Evolutionary conservation across 2,113 vertebrate genomes (phyloP).

Genomic region (Phylloscopus whistleri): DNA sequence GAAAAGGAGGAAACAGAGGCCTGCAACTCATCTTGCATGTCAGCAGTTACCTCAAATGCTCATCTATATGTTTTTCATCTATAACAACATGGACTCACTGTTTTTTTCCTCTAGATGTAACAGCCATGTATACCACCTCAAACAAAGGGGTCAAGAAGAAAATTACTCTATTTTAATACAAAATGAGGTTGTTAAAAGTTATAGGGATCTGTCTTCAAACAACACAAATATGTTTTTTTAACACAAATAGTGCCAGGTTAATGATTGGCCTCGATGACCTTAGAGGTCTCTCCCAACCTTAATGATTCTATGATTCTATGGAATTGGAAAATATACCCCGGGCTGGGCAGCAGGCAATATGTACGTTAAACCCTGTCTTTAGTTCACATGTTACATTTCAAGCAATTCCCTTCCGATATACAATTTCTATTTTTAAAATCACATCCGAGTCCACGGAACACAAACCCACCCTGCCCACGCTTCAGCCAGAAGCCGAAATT

Average conservation of each 20-base stretch:
- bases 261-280: neutral
- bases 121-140: neutral
- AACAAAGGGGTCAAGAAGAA: neutral
- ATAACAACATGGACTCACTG: neutral
- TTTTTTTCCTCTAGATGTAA: neutral
- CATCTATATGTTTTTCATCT: neutral
- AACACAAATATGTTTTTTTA: neutral
- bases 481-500: neutral
- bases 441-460: neutral
- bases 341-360: rapidly evolving
- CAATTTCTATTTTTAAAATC: neutral
- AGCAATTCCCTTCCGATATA: neutral
- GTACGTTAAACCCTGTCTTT: neutral
- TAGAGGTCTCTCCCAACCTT: neutral
- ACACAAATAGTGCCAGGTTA: neutral
- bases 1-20: neutral
- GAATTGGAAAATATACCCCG: neutral
- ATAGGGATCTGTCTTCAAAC: rapidly evolving
- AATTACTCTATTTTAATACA: neutral
- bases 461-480: neutral
- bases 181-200: neutral
- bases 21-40: neutral
- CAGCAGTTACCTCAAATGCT: neutral
- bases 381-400: neutral
- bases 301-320: neutral